Conservation (phyloP, 2,797 vertebrate species). For the Leucoraja ocellata region DNA sequence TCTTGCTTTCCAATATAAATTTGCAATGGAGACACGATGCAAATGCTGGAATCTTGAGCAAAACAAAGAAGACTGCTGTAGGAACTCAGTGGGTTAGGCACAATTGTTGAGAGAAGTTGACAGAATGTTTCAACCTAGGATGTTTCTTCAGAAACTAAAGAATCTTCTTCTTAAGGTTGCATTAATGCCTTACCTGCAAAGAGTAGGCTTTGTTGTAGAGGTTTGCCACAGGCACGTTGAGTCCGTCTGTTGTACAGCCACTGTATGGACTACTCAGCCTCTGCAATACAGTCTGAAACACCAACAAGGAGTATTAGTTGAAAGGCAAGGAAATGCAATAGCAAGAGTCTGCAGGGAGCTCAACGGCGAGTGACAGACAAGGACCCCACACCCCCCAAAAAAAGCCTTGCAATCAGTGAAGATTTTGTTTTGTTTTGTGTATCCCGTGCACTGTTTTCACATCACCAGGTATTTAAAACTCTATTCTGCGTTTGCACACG, state of each 20-base stretch:
- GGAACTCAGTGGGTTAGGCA: too few species aligned
- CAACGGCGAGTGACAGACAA: not conserved
- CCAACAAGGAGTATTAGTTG: not conserved
- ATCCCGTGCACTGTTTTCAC: not conserved
- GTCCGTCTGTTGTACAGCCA: conserved; percentile 59
- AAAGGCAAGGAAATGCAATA: not conserved
- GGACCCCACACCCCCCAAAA: not conserved
- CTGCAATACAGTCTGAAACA: conserved; percentile 58
- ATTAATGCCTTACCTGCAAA: conserved; percentile 55
- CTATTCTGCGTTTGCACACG: not conserved
- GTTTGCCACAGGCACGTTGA: conserved; percentile 55
- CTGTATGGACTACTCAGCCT: conserved; percentile 67
- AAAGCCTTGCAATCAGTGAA: not conserved
- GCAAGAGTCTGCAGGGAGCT: not conserved
- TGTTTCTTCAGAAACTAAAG: too few species aligned
- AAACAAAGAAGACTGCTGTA: too few species aligned
- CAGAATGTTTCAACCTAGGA: too few species aligned
- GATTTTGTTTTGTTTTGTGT: not conserved
- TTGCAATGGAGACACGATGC: not conserved
- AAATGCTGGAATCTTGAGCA: too few species aligned
- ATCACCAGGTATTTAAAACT: not conserved
- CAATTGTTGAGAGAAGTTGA: too few species aligned
- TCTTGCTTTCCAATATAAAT: too few species aligned
- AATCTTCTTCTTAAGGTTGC: too few species aligned
- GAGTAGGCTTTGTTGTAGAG: conserved; percentile 65